These are phyloP conservation scores for Carterocephalus palaemon DNA, from an alignment of 2,888 invertebrate genomes.

Conservation along the genomic window DNA sequence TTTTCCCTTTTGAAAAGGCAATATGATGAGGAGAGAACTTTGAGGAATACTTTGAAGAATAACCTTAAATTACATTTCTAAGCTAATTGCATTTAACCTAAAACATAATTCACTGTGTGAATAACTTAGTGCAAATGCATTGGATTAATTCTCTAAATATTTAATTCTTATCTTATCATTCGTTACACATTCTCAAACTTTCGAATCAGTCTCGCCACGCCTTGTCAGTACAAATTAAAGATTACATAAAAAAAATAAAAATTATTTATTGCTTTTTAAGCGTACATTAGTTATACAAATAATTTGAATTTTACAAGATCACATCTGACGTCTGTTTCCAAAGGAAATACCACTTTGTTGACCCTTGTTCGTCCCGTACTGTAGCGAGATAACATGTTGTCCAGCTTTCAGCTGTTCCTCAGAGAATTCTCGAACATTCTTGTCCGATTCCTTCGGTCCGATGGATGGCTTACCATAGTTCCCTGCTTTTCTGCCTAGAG, in stretches of 20 bases:
- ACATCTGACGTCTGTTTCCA: constrained; percentile 97
- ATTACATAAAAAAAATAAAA: constrained; percentile 47
- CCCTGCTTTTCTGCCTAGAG: constrained; percentile 94
- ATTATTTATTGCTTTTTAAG: constrained; percentile 49
- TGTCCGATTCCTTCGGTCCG: constrained; percentile 97
- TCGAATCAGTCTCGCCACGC: constrained; percentile 36
- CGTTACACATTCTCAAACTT: constrained; percentile 29
- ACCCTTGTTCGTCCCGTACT: constrained; percentile 98
- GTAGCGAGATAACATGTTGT: constrained; percentile 94
- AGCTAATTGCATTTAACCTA: too few species aligned
- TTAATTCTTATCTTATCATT: constrained; percentile 47
- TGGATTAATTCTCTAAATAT: constrained; percentile 29
- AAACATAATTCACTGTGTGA: too few species aligned
- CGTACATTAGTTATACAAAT: constrained; percentile 36
- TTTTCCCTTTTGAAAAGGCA: too few species aligned
- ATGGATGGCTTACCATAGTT: constrained; percentile 92
- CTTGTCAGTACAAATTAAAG: constrained; percentile 32
- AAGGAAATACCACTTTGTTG: constrained; percentile 97
- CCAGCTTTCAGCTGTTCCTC: constrained; percentile 96
- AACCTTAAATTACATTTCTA: too few species aligned
- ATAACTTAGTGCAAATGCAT: constrained; percentile 30
- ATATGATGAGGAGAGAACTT: too few species aligned
- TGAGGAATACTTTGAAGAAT: too few species aligned
- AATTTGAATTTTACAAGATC: constrained; percentile 54
- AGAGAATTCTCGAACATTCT: constrained; percentile 94